These are phyloP conservation scores for Drosophila guanche DNA, from an alignment of 1,140 invertebrate genomes.

Conservation along the genomic window DNA sequence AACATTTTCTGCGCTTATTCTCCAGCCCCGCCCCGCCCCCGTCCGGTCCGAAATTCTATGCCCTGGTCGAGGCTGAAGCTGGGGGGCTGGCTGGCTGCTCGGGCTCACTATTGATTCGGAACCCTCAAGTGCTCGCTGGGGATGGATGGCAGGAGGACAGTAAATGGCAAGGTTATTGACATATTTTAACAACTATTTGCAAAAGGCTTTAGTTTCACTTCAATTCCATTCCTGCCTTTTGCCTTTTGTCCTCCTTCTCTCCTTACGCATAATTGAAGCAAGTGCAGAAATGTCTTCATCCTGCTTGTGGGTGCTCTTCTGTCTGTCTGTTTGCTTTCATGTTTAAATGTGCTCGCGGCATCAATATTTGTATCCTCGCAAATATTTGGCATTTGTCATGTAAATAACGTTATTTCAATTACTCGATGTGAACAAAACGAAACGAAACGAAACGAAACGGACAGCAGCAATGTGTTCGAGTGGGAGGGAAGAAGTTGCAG, in stretches of 20 bases:
- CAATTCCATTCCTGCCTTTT: constrained; percentile 49
- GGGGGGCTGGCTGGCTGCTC: no score
- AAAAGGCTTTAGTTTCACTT: constrained; percentile 81
- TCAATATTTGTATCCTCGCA: constrained; percentile 75
- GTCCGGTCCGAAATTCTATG: constrained; percentile 59
- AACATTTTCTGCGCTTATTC: constrained; percentile 80
- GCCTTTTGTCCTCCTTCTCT: constrained; percentile 1
- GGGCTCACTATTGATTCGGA: constrained; percentile 57
- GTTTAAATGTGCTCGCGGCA: constrained; percentile 72
- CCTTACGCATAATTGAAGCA: constrained; percentile 71
- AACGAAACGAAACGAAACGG: not conserved
- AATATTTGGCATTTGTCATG: constrained; percentile 76
- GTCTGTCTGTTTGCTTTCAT: constrained; percentile 60
- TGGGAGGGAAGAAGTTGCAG: constrained; percentile 37
- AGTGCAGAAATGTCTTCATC: constrained; percentile 79
- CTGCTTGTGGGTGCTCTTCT: constrained; percentile 11
- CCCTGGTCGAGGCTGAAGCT: constrained; percentile 35
- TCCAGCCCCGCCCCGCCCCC: constrained; percentile 60
- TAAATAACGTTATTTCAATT: constrained; percentile 80
- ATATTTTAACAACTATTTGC: constrained; percentile 82
- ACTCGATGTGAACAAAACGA: constrained; percentile 56
- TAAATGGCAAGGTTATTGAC: constrained; percentile 75
- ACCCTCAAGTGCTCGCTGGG: constrained; percentile 3
- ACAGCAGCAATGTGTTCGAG: constrained; percentile 10
- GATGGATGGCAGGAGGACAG: constrained; percentile 15